Base-by-base conservation (phyloP, 2,888 invertebrate species). In the Chymomyza fuscimana region DNA sequence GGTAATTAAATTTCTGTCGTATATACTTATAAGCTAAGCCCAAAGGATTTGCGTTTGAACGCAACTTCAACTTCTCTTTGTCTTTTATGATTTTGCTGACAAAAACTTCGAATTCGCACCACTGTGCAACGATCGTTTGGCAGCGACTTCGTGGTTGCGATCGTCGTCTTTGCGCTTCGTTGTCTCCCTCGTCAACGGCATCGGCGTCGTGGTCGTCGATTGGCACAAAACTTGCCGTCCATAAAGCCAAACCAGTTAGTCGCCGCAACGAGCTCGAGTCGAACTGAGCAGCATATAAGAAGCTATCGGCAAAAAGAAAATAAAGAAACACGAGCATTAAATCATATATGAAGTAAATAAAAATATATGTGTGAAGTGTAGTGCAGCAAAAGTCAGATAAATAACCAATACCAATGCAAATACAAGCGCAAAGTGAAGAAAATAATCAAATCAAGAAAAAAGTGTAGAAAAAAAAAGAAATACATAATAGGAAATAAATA, bases 161-260 rank as follows among this genome's bases (percentile, higher is more conserved):
- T 46, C 40, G 54, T n/a, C 54, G 54, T 54, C 54, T 12, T n/a
- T 54, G 54, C 22, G 16, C 54, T 16, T 54, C 54, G 54, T 54
- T 19, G 54, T 54, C 9, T 5, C 3, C 15, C 54, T 16, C 58
- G n/a, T 25, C 67, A 70, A 46, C 65, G 4, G 19, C 54, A 22
- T 46, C 54, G 12, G 15, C 36, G 16, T 15, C 16, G 25, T 65
- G 29, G 15, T 12, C 32, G 59, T 9, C 25, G 63, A 72, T n/a
- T 19, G 52, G 76, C 72, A 82, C 82, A 83, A 83, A 83, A 83
- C 86, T 74, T 75, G 72, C 68, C 74, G 72, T 83, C 77, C 78
- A 79, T 82, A 81, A 81, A 79, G 77, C 67, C 74, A 89, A 90
- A 89, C 89, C 86, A 90, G 90, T 90, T 90, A 89, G 90, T 89